Base-by-base conservation (phyloP, 2,888 invertebrate genomes). In the Euplagia quadripunctaria region DNA sequence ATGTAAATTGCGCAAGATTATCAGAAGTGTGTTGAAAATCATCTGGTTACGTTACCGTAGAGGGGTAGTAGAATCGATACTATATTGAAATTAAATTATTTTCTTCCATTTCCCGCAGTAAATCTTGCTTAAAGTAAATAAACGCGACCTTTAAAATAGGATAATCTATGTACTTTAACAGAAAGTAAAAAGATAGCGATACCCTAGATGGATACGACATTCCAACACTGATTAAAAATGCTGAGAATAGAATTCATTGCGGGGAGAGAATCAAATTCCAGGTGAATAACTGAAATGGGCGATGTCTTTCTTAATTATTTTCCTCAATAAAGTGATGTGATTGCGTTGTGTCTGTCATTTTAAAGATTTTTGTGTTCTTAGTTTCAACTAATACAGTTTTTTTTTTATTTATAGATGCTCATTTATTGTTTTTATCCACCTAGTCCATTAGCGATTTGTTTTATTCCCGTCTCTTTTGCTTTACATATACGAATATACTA, bases 281-380 rank as follows among this genome's bases (percentile, higher is more conserved):
- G 73, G 79, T 55, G 68, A 75, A 80, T 80, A 41, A 49, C 67
- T 74, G 64, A 68, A 80, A 70, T 72, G 75, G 63, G 51, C 71
- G 43, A 46, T 80, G 82, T 77, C 76, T 83, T 75, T 66, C 72
- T 64, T 80, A 73, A 66, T 63, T 76, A 72, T 79, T 80, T 80
- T 75, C 72, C 74, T 74, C 41, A 52, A 55, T 69, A 70, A 42
- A 64, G 75, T 72, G 67, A 52, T 72, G 64, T 74, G 80, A 74
- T 79, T 79, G 76, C 71, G 73, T 74, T 70, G 65, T 75, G 76
- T 76, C 63, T 65, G 49, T 46, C 41, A 64, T 65, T 43, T 58
- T 31, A 31, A 61, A 61, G 14, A 4, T 8, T 6, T 8, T 6
- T 8, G 9, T 0, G 61, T 12, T 61, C 11, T 12, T 11, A 11